These are phyloP conservation scores for Aphelocoma coerulescens DNA, from an alignment of 2,113 vertebrate genomes.

Conservation along the genomic window DNA sequence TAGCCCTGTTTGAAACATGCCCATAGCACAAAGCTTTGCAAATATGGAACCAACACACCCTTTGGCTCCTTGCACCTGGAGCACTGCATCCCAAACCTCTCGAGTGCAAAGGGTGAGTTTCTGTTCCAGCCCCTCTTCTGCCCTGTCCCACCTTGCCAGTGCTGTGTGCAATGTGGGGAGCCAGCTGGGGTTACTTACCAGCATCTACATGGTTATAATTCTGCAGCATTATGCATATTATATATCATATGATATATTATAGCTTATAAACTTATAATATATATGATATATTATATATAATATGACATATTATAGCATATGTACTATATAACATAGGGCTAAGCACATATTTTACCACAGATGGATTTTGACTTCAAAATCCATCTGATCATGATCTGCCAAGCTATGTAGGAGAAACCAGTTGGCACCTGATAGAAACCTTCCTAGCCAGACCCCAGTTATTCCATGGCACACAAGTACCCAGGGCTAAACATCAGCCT, in stretches of 20 bases:
- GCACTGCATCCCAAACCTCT: not conserved
- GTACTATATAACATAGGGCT: not conserved
- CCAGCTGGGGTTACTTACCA: not conserved
- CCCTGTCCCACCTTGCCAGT: not conserved
- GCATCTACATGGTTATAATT: not conserved
- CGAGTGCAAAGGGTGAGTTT: not conserved
- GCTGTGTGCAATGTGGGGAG: not conserved
- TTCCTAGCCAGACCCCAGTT: not conserved
- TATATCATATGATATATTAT: conserved; percentile 18
- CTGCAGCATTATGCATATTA: not conserved
- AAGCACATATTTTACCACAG: not conserved
- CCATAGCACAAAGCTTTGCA: conserved; percentile 21
- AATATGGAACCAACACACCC: not conserved
- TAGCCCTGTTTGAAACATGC: not conserved
- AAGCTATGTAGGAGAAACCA: not conserved
- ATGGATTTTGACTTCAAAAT: conserved; percentile 36
- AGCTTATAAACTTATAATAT: not conserved
- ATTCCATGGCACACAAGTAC: not conserved
- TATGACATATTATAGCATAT: not conserved
- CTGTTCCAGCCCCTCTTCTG: not conserved
- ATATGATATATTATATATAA: not conserved
- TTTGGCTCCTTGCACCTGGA: not conserved
- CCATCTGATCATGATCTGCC: not conserved
- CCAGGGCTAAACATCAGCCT: not conserved
- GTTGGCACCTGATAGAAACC: not conserved